Evolutionary conservation across 2,113 vertebrate genomes (phyloP).

Genomic region (Austrofundulus limnaeus): DNA sequence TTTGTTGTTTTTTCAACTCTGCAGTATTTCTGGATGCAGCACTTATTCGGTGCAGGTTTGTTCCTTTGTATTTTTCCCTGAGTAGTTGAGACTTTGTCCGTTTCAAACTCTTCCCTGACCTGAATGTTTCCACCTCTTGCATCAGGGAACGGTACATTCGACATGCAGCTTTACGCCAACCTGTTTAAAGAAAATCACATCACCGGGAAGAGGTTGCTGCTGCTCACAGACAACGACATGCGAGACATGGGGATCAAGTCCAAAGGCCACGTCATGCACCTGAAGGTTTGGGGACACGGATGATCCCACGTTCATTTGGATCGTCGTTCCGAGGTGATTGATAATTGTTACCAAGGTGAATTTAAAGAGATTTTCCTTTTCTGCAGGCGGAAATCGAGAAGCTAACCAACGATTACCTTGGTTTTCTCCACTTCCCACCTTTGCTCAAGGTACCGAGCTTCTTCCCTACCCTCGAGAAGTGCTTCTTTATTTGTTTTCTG

Average conservation of each 20-base stretch:
- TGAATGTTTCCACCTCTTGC: conserved; percentile 2
- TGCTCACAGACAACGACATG: conserved; percentile 91
- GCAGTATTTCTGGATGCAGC: conserved; percentile 96
- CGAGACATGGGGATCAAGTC: conserved; percentile 94
- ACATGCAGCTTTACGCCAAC: conserved; percentile 87
- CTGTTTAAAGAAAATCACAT: conserved; percentile 97
- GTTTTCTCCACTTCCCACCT: conserved; percentile 93
- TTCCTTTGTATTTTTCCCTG: conserved; percentile 25
- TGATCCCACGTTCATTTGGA: background rate
- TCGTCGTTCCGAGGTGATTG: background rate
- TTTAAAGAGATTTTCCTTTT: conserved; percentile 41
- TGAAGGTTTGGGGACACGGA: conserved; percentile 84
- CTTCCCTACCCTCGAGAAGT: background rate
- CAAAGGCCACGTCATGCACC: conserved; percentile 95
- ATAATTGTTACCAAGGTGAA: conserved; percentile 10
- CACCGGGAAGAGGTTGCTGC: conserved; percentile 89
- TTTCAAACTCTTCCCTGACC: background rate
- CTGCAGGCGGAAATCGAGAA: conserved; percentile 92
- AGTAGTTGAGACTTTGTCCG: background rate
- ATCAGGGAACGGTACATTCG: conserved; percentile 81
- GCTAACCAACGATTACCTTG: conserved; percentile 91
- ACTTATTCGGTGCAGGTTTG: conserved; percentile 91
- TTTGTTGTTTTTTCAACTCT: conserved; percentile 10
- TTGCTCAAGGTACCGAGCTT: conserved; percentile 83
- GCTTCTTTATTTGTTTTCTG: conserved; percentile 9